Evolutionary conservation across 2,113 vertebrate species (phyloP), one percentile per base, ranked within the genome.

Genomic region (Hystrix brachyura): DNA sequence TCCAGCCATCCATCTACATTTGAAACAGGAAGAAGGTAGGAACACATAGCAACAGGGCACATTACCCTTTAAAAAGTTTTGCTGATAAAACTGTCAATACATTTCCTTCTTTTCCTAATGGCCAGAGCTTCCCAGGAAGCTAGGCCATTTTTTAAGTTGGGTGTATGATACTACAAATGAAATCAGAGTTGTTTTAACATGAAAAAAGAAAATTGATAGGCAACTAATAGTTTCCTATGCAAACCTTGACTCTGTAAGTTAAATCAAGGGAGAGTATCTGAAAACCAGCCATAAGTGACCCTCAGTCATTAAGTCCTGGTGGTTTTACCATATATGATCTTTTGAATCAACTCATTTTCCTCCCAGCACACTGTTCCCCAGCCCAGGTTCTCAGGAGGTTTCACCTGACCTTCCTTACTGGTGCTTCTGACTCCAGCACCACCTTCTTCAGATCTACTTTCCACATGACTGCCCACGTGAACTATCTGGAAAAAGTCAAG

Each of bases 181-280:
- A 96, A 94, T 86, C 60, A 91, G 29, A 46, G 51, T 83, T 83
- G 10, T 83, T 71, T 72, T 79, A 59, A 79, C 46, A 95, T 90
- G 21, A 96, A 71, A 82, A 19, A 57, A 90, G 34, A 91, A 91
- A 87, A 89, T 15, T 67, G 32, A 67, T 48, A 79, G 21, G 5
- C 19, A 95, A 46, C 59, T 67, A 59, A 69, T 27, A 21, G 7
- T 85, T 80, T 88, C 19, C 51, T 74, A 21, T 55, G 29, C n/a
- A 78, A 67, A 85, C 78, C 29, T 59, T 19, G 18, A 72, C 62
- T 83, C 46, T 46, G 5, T 59, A 85, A 43, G 4, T 55, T 59
- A 85, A 84, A 74, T 55, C 51, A 76, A 46, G 38, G 78, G 38
- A 29, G 18, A 27, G 7, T 53, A 53, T 71, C 65, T 87, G 11